Conservation (phyloP, 2,113 vertebrate genomes). For the Psammodynastes pulverulentus region DNA sequence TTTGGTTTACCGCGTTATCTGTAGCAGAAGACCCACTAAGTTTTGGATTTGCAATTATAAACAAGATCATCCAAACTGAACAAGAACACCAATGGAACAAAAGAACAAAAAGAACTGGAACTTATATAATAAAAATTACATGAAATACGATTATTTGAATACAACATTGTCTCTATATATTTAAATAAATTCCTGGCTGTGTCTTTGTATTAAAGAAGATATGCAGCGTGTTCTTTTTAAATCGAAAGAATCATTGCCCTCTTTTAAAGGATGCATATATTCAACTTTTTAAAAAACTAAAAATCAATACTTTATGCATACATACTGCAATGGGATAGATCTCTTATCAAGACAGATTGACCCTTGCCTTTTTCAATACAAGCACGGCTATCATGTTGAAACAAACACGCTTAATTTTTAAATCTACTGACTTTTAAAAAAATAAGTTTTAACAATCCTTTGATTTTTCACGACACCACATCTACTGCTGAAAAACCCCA, state of each 20-base stretch:
- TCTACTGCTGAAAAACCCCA: background rate
- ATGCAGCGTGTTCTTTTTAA: background rate
- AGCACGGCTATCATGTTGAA: constrained; percentile 22
- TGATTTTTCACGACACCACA: background rate
- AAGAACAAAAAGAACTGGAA: constrained; percentile 17
- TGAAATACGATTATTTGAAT: background rate
- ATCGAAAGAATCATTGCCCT: background rate
- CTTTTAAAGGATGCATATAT: background rate
- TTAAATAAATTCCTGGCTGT: background rate
- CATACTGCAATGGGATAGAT: background rate
- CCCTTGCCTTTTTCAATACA: constrained; percentile 3
- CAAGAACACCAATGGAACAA: constrained; percentile 30
- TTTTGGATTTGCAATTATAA: constrained; percentile 4
- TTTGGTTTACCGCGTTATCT: background rate
- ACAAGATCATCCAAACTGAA: constrained; percentile 31
- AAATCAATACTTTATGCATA: constrained; percentile 11
- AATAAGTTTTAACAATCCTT: background rate
- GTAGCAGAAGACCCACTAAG: constrained; percentile 10
- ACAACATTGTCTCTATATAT: background rate
- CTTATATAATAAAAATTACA: background rate
- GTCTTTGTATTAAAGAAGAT: background rate
- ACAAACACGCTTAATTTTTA: background rate
- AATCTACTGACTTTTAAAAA: background rate
- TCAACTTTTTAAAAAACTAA: too few relatives aligned
- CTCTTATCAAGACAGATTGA: constrained; percentile 18